Conservation (phyloP, 2,113 vertebrate genomes). For the Phodopus roborovskii region DNA sequence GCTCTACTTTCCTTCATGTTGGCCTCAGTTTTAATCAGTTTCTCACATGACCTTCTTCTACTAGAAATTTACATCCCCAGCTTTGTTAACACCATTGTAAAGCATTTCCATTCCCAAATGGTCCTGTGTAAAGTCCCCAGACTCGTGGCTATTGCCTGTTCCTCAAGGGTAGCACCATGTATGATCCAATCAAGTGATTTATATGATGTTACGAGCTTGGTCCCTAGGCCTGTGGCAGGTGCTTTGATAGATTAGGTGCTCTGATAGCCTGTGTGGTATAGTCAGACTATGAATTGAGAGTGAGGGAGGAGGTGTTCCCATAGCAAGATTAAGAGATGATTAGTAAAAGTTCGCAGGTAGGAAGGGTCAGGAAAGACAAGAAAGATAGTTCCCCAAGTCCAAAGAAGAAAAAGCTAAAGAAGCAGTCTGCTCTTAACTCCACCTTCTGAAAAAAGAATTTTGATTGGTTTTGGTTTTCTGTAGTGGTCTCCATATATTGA, state of each 20-base stretch:
- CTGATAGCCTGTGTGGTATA: not conserved
- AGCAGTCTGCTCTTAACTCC: not conserved
- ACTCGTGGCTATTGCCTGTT: not conserved
- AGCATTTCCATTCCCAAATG: not conserved
- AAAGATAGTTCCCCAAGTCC: not conserved
- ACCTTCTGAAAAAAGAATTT: not conserved
- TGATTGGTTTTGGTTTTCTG: not conserved
- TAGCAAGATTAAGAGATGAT: not conserved
- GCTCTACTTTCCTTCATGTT: not conserved
- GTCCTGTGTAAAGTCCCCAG: not conserved
- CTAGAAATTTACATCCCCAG: not conserved
- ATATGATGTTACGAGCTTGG: not conserved
- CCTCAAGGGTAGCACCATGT: not conserved
- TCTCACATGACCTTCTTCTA: not conserved
- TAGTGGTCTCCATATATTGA: not conserved
- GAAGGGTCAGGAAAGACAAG: not conserved
- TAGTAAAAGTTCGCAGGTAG: not conserved
- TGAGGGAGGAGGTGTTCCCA: not conserved
- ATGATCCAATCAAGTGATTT: not conserved
- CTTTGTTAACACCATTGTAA: not conserved
- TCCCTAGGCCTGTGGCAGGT: not conserved
- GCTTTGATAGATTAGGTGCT: too few relatives aligned
- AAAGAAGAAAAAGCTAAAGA: not conserved
- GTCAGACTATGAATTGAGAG: not conserved
- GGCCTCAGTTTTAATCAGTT: not conserved